These are phyloP conservation scores for Otus sunia DNA, from an alignment of 2,113 vertebrate genomes.

Conservation along the genomic window DNA sequence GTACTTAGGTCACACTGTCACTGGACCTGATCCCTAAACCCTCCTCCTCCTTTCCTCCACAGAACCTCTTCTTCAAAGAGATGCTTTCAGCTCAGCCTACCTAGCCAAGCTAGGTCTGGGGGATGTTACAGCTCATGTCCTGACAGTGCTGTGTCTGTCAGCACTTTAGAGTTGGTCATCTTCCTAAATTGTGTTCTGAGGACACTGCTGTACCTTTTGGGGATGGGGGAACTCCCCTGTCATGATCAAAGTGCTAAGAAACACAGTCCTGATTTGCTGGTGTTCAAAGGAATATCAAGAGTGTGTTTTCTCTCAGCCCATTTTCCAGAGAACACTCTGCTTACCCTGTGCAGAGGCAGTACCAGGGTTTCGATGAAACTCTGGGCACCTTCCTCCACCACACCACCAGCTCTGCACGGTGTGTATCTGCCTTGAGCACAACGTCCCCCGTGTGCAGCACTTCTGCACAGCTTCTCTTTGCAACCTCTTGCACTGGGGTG, in stretches of 20 bases:
- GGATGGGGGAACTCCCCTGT: background rate
- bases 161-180: background rate
- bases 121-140: background rate
- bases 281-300: background rate
- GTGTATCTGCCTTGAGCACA: accelerated
- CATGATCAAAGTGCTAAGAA: background rate
- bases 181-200: background rate
- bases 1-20: accelerated
- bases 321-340: background rate
- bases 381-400: background rate
- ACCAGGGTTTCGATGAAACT: background rate
- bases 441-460: accelerated
- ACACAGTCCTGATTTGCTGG: background rate
- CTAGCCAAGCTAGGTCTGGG: background rate
- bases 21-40: background rate
- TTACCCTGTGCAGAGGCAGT: background rate
- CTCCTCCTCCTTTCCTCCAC: background rate
- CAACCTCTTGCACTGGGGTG: background rate
- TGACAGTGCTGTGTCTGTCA: background rate
- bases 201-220: background rate
- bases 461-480: background rate
- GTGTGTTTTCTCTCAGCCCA: accelerated
- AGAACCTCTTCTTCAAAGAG: background rate
- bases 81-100: background rate
- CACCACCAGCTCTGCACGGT: background rate